Base-by-base conservation (phyloP, 2,888 invertebrate genomes). In the Lycia hirtaria region DNA sequence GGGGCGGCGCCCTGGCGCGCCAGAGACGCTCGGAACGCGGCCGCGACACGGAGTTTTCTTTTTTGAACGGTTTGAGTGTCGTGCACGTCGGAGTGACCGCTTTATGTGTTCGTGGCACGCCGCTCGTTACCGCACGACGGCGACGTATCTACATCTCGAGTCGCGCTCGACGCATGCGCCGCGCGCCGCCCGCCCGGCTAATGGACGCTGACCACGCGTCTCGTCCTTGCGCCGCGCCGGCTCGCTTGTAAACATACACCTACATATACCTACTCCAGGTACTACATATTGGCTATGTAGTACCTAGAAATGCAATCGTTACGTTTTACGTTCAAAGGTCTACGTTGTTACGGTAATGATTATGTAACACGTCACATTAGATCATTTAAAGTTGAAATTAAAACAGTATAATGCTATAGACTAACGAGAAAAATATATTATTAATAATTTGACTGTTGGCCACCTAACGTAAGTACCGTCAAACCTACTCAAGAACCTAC, bases 1-100 rank as follows among this genome's bases (percentile, higher is more conserved):
- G 38, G 20, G 60, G 64, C 68, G 60, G 60, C 53, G 67, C 67
- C 63, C 53, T 32, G 3, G 7, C 32, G 14, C 55, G 38, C 33
- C 32, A 38, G 38, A 33, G 26, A 45, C 45, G 33, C 9, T 26
- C 20, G 4, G 15, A 49, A 9, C 47, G 30, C 33, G 24, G 17
- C 14, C 26, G n/a, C 10, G 17, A 38, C 55, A 45, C 52, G 41
- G 7, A 41, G n/a, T 56, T 56, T 32, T 50, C 50, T 44, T 56
- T 37, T 56, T 45, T 41, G 24, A 32, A 38, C 45, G 49, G 30
- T 50, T 44, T 45, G 37, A 49, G 45, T 45, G 45, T 49, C n/a
- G 32, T 53, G 30, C 43, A 49, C 37, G 48, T 49, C 41, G 33
- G 14, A 44, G 47, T 56, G 58, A 47, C 47, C 53, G 47, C 52